Evolutionary conservation across 1,140 invertebrate species (phyloP).

Genomic region (Ceratosolen fusciceps): DNA sequence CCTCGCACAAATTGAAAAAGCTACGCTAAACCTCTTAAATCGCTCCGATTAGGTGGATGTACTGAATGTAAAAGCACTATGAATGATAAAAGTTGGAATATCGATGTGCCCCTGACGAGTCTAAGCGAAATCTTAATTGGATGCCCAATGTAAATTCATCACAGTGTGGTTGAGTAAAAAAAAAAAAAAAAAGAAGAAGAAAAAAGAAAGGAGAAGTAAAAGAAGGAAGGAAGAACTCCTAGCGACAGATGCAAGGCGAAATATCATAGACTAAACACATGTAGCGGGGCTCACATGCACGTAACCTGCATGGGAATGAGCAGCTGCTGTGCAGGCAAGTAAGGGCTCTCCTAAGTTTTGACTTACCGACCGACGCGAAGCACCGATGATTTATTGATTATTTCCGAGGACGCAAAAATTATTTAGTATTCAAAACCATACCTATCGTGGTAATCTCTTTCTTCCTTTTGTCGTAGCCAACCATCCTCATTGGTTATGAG

Average conservation of each 20-base stretch:
- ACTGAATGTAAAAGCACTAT: too few species aligned
- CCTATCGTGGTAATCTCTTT: neutral
- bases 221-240: constrained; percentile 47
- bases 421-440: constrained; percentile 29
- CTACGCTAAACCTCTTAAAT: too few species aligned
- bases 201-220: constrained; percentile 32
- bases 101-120: too few species aligned
- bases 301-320: neutral
- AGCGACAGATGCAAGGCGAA: constrained; percentile 58
- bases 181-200: constrained; percentile 45
- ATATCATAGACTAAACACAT: constrained; percentile 51
- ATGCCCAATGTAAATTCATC: constrained; percentile 36
- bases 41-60: too few species aligned
- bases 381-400: constrained; percentile 37
- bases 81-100: too few species aligned
- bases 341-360: constrained; percentile 61
- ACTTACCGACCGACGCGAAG: constrained; percentile 57
- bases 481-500: constrained; percentile 34
- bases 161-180: constrained; percentile 18
- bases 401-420: constrained; percentile 27
- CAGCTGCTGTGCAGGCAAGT: constrained; percentile 58
- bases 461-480: constrained; percentile 2
- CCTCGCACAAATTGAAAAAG: too few species aligned
- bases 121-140: too few species aligned
- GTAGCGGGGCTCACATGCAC: neutral